phyloP scores from a whole-genome alignment of 1,140 invertebrate species.

The Bombus difficillimus region DNA sequence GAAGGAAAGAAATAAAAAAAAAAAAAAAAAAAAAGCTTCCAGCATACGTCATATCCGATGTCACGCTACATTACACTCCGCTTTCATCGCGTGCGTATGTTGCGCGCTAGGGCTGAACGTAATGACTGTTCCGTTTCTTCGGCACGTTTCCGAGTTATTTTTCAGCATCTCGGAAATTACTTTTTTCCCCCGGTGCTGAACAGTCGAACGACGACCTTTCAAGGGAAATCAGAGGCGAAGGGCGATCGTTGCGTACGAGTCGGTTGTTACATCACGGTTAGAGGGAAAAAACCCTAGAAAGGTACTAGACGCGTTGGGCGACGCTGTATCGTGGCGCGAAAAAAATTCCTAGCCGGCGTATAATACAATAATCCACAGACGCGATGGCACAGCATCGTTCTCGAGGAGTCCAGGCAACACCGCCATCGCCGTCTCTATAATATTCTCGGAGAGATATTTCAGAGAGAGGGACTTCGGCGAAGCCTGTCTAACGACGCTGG shows the following conservation, averaged over 20 bases:
- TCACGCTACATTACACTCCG: neutral
- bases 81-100: conserved; percentile 5
- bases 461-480: conserved; percentile 69
- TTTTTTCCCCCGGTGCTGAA: neutral
- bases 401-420: conserved; percentile 40
- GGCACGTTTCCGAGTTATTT: conserved; percentile 19
- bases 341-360: conserved; percentile 23
- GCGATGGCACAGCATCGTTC: conserved; percentile 40
- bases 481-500: conserved; percentile 71
- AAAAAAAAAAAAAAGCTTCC: neutral
- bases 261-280: neutral
- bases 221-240: neutral
- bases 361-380: conserved; percentile 52
- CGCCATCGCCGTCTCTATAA: conserved; percentile 66
- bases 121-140: neutral
- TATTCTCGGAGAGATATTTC: conserved; percentile 78
- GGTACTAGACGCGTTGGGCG: neutral
- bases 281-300: conserved; percentile 1
- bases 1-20: neutral
- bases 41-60: neutral
- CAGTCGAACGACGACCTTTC: neutral
- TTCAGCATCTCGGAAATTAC: neutral
- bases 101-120: neutral
- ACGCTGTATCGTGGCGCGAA: neutral
- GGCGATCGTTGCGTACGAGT: neutral